phyloP scores from a whole-genome alignment of 2,113 vertebrate genomes.

The Egretta garzetta region DNA sequence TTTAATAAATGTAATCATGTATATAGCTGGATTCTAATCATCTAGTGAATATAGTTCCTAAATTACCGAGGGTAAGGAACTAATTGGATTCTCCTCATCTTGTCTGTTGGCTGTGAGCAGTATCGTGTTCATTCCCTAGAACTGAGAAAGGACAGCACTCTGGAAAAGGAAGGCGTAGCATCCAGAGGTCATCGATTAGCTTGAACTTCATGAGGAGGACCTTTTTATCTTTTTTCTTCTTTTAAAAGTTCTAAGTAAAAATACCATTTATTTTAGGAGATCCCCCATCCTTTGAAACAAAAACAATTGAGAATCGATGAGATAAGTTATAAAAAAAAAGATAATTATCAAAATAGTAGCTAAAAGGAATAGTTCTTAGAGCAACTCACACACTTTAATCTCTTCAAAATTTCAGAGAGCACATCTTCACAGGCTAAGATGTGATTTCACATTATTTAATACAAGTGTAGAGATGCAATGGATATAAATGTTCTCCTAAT shows the following conservation, averaged over 20 bases:
- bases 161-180: not conserved
- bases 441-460: not conserved
- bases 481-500: not conserved
- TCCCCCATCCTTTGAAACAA: not conserved
- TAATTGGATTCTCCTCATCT: not conserved
- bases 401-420: not conserved
- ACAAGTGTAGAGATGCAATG: not conserved
- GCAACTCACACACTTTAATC: not conserved
- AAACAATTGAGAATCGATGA: not conserved
- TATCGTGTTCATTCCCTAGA: not conserved
- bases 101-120: not conserved
- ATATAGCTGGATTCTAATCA: slow-evolving; percentile 2
- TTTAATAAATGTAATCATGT: not conserved
- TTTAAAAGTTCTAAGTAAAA: not conserved
- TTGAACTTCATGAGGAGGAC: not conserved
- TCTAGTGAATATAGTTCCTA: not conserved
- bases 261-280: not conserved
- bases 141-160: not conserved
- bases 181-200: not conserved
- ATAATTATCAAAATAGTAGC: not conserved
- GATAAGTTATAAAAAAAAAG: not conserved
- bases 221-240: not conserved
- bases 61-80: not conserved
- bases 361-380: not conserved
- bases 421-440: not conserved